Base-by-base conservation (phyloP, 2,797 vertebrate genomes). In the Fistularia commersonii region DNA sequence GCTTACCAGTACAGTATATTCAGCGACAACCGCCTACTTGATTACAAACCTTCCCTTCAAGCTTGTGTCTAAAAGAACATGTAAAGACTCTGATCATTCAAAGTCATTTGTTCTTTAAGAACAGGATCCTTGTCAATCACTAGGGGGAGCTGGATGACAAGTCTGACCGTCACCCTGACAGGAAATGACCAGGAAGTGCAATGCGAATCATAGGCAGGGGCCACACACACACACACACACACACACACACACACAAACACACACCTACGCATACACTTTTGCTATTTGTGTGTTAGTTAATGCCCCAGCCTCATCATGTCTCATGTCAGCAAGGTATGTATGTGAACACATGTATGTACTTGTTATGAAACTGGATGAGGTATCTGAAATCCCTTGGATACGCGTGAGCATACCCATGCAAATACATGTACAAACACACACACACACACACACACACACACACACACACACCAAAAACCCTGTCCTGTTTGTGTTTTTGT, bases 361-460 rank as follows among this genome's bases (percentile, higher is more conserved):
- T 77, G 67, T 83, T 83, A 74, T 76, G 78, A 81, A 81, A 77
- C 62, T 62, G 53, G 48, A 74, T 75, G 68, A 69, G 68, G 56
- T 57, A 80, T 39, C 56, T 67, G 66, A 64, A 79, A 82, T 68
- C 68, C 54, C 55, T 57, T 46, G 49, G 57, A 76, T 80, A 77
- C 23, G 4, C 23, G 23, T n/a, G n/a, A n/a, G n/a, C n/a, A n/a
- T n/a, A n/a, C n/a, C n/a, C n/a, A n/a, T n/a, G n/a, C n/a, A n/a
- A n/a, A n/a, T n/a, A n/a, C n/a, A n/a, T n/a, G n/a, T n/a, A n/a
- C n/a, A n/a, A n/a, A n/a, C n/a, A n/a, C 23, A 4, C 23, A 23
- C 23, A 4, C 23, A 4, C 23, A 23, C 23, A 23, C 2, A 23
- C 23, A 23, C 23, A 23, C 23, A 23, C 2, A 23, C 23, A 23